Base-by-base conservation (phyloP, 1,140 invertebrate genomes). In the Asobara japonica region DNA sequence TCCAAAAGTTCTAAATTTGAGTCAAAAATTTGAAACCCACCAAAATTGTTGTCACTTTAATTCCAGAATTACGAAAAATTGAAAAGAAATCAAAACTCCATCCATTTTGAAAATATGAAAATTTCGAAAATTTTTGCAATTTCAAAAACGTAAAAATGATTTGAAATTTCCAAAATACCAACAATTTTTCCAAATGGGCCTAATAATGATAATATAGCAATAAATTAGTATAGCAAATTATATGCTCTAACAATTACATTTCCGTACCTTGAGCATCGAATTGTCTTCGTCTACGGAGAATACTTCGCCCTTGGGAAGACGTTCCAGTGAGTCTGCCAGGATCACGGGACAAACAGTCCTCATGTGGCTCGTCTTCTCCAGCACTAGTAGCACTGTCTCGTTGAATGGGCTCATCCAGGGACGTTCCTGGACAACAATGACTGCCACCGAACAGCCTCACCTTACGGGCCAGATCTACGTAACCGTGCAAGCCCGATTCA, bases 311-410 rank as follows among this genome's bases (percentile, higher is more conserved):
- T 31, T 88, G 86, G 3, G 83, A 81, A 30, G 79, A 73, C 0
- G 79, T 74, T 5, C 78, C 80, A 2, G 77, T 41, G 13, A 60
- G 56, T 75, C 84, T 78, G 4, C 72, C 68, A 13, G 72, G 68
- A 36, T 81, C 81, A 30, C 79, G 76, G 0, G 64, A 68, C 31
- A 81, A 76, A 33, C 78, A 76, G 56, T 83, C 80, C 10, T 86
- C 79, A 29, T 84, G 82, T 2, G 82, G 79, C 13, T 88, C 86
- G 62, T 86, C 86, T 68, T 88, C 86, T 0, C 85, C 85, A 2
- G 86, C 85, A 70, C 85, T 88, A 5, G 85, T 88, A 6, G 86
- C 85, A 72, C 86, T 88, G 72, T 88, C 86, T 1, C 85, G 83
- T 73, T 87, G 85, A 67, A 86, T 74, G 3, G 83, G 74, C 71